Conservation (phyloP, 2,113 vertebrate genomes). For the Anoplopoma fimbria region DNA sequence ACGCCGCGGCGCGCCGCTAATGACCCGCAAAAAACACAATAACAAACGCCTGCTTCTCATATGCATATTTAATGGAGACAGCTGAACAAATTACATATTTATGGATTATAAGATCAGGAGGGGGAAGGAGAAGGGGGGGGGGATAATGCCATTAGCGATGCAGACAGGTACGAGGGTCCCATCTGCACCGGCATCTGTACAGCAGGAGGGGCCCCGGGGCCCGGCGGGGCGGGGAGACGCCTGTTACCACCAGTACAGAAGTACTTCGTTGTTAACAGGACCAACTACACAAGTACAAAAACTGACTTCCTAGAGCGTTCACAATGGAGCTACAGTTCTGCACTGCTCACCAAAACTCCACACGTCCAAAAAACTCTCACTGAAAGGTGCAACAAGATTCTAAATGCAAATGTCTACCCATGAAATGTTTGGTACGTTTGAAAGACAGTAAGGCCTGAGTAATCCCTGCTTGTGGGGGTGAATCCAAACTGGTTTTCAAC, state of each 20-base stretch:
- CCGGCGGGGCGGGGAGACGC: conserved; percentile 26
- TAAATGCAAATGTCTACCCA: neutral
- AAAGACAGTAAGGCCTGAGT: neutral
- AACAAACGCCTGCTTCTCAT: conserved; percentile 92
- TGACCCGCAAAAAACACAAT: conserved; percentile 88
- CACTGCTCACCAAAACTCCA: neutral
- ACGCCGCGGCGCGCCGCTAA: conserved; percentile 93
- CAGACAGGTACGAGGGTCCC: conserved; percentile 96
- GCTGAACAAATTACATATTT: conserved; percentile 99
- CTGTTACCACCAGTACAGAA: conserved; percentile 20
- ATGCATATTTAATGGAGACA: conserved; percentile 99
- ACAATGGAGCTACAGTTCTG: neutral
- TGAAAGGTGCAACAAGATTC: neutral
- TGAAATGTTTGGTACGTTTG: neutral
- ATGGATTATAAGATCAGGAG: conserved; percentile 90
- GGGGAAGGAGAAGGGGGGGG: conserved; percentile 29
- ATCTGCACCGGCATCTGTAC: conserved; percentile 97
- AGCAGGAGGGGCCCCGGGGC: conserved; percentile 81
- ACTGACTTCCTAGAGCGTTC: conserved; percentile 1
- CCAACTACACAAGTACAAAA: neutral
- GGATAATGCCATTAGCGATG: conserved; percentile 91
- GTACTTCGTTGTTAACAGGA: conserved; percentile 11
- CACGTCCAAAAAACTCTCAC: too few relatives aligned
- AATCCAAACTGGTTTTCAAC: neutral
- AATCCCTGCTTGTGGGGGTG: neutral